Base-by-base conservation (phyloP, 2,797 vertebrate genomes). In the Tadarida brasiliensis region DNA sequence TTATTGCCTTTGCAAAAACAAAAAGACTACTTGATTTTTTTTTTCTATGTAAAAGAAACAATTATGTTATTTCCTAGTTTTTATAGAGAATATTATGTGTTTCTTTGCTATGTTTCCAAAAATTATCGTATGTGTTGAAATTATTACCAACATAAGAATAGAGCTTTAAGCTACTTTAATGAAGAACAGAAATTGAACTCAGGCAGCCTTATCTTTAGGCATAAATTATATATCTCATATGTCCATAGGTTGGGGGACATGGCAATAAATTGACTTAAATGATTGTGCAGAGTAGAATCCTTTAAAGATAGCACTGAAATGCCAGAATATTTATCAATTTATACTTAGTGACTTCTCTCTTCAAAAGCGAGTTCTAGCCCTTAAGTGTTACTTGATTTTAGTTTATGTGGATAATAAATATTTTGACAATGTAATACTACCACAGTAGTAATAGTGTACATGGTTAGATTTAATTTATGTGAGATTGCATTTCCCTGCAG, bases 401-500 rank as follows among this genome's bases (percentile, higher is more conserved):
- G n/a, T 89, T 87, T 81, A 80, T 15, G 68, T 81, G 61, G 63
- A 44, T 63, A 77, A 30, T 73, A 63, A 57, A 30, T 68, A 71
- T 51, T 81, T 57, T 61, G 71, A 74, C 2, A 68, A 5, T 85
- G 2, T 57, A 28, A 2, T 63, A 30, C 49, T 80, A 7, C 7
- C 35, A 1, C 1, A 67, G 54, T 78, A 33, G 54, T 76, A 35
- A 26, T 33, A 24, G 3, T 76, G 0, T 39, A 19, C 12, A 7
- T 20, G 68, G 67, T 73, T 4, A 85, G n/a, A 90, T 93, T 95
- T 86, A 56, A 86, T 93, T 97, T 76, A 91, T 33, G 0, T 95
- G 92, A 96, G 94, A 63, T 90, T 54, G 11, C 1, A 93, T 97
- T 96, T 97, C 28, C 73, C 97, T 97, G 7, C 97, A 99, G 99